Base-by-base conservation (phyloP, 2,113 vertebrate species). In the Hydrolagus affinis region DNA sequence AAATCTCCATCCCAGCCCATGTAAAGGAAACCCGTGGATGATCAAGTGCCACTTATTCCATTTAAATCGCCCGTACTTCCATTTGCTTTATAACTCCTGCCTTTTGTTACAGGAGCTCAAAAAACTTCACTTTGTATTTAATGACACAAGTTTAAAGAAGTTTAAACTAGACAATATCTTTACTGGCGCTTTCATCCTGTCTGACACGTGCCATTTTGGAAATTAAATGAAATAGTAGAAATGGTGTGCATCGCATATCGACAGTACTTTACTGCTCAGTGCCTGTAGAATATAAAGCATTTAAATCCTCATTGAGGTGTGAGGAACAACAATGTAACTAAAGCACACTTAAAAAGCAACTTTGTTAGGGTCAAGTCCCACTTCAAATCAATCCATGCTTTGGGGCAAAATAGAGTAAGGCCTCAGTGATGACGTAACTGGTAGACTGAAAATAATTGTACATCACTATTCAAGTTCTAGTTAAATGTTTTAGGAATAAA, bases 11-110 rank as follows among this genome's bases (percentile, higher is more conserved):
- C 91, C 90, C 90, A 89, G 87, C 80, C 25, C 86, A 86, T 88
- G 88, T 87, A 88, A 90, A 91, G 89, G 86, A 86, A 68, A 91
- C 92, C 93, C 92, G 92, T 89, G 87, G 89, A 85, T 70, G 88
- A 59, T 57, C 91, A 91, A 93, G 92, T 92, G 88, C 88, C 71
- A 89, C 90, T 88, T 90, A 30, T 91, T 87, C 76, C 77, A 80
- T 88, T 89, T 68, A 70, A 78, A 59, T 23, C 7, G 75, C 32
- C 15, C 30, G 23, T 28, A n/a, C 44, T 70, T 88, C 86, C 87
- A 87, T 88, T 2, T 86, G 89, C 89, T 90, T 91, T 89, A 89
- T 89, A 87, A 90, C 89, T 90, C 88, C 86, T 87, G 87, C 56
- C 86, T 72, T 87, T 89, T 70, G 85, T 25, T 15, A 56, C 21